Percentiles rank a stretch among this genome's conserved stretches.
Evolutionary conservation across 2,888 invertebrate species (phyloP).

Genomic region (Coelogynopora nodosa): DNA sequence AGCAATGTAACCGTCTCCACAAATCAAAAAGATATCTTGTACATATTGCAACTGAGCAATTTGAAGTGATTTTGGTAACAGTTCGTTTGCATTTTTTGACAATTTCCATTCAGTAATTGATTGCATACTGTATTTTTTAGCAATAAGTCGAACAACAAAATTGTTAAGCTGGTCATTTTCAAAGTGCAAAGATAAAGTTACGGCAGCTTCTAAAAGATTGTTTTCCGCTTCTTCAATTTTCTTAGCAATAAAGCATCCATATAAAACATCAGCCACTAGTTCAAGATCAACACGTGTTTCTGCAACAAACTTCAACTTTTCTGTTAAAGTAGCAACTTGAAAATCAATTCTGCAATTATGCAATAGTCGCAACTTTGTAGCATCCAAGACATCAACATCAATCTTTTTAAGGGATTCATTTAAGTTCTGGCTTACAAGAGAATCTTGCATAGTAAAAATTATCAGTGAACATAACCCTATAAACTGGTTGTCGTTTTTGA

Average conservation of each 20-base stretch:
- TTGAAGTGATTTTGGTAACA: conserved; percentile 3
- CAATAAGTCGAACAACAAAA: background rate
- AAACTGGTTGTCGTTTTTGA: background rate
- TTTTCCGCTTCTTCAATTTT: background rate
- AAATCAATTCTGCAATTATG: background rate
- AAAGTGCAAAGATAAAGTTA: background rate
- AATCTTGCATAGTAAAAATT: background rate
- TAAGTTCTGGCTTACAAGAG: too few relatives aligned
- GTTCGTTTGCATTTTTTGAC: background rate
- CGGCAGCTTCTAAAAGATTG: background rate
- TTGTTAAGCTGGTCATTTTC: background rate
- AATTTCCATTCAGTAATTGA: background rate
- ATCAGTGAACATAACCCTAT: background rate
- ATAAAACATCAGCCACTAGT: background rate
- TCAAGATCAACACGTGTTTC: background rate
- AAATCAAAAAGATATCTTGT: background rate
- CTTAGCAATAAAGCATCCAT: background rate
- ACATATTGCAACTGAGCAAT: background rate
- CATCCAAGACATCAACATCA: too few relatives aligned
- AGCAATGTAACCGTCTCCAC: background rate
- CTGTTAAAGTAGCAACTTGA: background rate
- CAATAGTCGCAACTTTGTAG: background rate
- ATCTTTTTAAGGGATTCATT: too few relatives aligned
- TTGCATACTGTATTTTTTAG: background rate
- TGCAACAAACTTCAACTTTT: background rate